phyloP scores from a whole-genome alignment of 2,888 invertebrate genomes.

The Timema cristinae region DNA sequence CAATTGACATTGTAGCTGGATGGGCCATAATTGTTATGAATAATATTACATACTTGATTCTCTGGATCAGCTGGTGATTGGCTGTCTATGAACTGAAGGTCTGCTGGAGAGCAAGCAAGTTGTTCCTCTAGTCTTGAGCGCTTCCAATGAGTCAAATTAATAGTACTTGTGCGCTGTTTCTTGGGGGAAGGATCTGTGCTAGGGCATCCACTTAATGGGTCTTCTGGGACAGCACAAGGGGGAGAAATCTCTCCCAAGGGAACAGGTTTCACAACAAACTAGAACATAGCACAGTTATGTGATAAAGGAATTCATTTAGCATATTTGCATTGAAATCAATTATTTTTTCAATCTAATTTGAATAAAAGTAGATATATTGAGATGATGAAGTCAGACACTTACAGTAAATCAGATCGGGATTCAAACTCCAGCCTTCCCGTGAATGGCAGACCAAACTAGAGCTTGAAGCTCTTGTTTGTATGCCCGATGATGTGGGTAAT shows the following conservation, averaged over 20 bases:
- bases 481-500: no score
- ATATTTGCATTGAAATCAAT: no score
- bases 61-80: slow-evolving; percentile 53
- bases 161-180: slow-evolving; percentile 43
- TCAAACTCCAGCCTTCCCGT: no score
- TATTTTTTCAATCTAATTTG: no score
- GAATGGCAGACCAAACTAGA: no score
- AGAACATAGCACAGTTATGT: not conserved
- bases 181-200: slow-evolving; percentile 59
- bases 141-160: slow-evolving; percentile 41
- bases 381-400: no score
- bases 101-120: slow-evolving; percentile 54
- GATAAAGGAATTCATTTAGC: no score
- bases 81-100: slow-evolving; percentile 79
- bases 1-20: not conserved
- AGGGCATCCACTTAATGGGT: slow-evolving; percentile 42
- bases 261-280: slow-evolving; percentile 13
- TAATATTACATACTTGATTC: not conserved
- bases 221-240: slow-evolving; percentile 50
- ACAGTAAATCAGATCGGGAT: no score
- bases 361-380: no score
- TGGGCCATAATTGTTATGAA: not conserved
- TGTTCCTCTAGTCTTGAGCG: slow-evolving; percentile 73
- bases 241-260: slow-evolving; percentile 18
- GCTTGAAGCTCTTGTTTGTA: no score